Conservation (phyloP, 2,888 invertebrate species). For the Nemotelus nigrinus region DNA sequence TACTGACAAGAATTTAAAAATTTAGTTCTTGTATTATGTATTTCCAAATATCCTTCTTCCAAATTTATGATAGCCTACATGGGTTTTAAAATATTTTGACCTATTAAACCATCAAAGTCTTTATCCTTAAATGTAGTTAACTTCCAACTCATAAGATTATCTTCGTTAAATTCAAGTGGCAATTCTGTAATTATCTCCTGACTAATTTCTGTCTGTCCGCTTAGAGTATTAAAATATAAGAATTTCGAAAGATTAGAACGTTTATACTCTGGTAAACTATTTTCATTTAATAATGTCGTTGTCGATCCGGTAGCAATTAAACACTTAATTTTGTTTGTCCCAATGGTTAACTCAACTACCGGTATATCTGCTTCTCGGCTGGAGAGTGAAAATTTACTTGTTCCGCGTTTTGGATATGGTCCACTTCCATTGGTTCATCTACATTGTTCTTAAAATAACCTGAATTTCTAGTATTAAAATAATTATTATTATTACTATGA, state of each 20-base stretch:
- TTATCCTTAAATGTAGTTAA: conserved; percentile 43
- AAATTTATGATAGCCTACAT: conserved; percentile 48
- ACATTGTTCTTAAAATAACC: too few relatives aligned
- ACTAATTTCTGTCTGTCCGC: background rate
- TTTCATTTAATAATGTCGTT: conserved; percentile 23
- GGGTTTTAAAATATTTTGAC: conserved; percentile 48
- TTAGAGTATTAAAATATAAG: conserved; percentile 7
- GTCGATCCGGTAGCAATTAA: conserved; percentile 32
- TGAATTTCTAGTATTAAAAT: too few relatives aligned
- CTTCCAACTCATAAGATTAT: conserved; percentile 48
- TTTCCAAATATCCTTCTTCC: conserved; percentile 39
- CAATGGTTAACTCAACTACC: conserved; percentile 48
- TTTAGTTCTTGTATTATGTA: conserved; percentile 41
- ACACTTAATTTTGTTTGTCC: conserved; percentile 19
- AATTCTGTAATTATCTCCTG: conserved; percentile 26
- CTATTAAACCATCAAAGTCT: conserved; percentile 48
- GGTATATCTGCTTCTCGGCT: too few relatives aligned
- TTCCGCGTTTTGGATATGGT: too few relatives aligned
- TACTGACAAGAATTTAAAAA: conserved; percentile 42
- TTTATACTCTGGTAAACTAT: conserved; percentile 11
- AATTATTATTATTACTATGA: too few relatives aligned
- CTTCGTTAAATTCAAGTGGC: conserved; percentile 20
- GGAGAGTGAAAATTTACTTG: too few relatives aligned
- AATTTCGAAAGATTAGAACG: background rate
- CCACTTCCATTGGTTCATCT: too few relatives aligned